These are phyloP conservation scores for Plodia interpunctella DNA, from an alignment of 1,140 invertebrate genomes.

Conservation along the genomic window DNA sequence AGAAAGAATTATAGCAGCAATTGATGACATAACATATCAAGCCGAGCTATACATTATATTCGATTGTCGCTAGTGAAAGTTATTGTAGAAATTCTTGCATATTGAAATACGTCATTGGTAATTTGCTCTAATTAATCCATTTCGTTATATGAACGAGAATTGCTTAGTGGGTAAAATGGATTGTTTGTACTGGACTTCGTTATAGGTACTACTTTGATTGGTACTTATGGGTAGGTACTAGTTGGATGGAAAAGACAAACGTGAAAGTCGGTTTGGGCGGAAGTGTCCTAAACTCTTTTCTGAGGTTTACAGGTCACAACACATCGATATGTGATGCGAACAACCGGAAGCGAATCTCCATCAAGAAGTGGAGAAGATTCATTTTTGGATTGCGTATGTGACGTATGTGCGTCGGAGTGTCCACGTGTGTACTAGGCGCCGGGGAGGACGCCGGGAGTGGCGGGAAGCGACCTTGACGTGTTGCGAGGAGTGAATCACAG, in stretches of 20 bases:
- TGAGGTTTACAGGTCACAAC: no score
- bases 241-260: no score
- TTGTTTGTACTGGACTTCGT: neutral
- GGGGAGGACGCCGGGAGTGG: slow-evolving; percentile 36
- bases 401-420: neutral
- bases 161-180: neutral
- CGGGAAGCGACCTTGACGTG: slow-evolving; percentile 63
- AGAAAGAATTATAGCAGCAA: neutral
- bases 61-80: neutral
- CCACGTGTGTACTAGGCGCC: slow-evolving; percentile 18
- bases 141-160: neutral
- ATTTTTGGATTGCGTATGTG: neutral
- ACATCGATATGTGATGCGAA: no score
- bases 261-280: no score
- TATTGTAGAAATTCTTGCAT: slow-evolving; percentile 1
- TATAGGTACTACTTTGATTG: neutral
- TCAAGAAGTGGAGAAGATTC: no score
- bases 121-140: slow-evolving; percentile 3
- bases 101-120: slow-evolving; percentile 1
- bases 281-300: no score
- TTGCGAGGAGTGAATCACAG: slow-evolving; percentile 58
- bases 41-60: neutral
- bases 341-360: no score
- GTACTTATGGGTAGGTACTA: neutral
- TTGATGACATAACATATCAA: neutral